A percentile compares a stretch with the other conserved stretches of the same genome.
Evolutionary conservation across 2,797 vertebrate species (phyloP).

Genomic region (Mus minutoides): DNA sequence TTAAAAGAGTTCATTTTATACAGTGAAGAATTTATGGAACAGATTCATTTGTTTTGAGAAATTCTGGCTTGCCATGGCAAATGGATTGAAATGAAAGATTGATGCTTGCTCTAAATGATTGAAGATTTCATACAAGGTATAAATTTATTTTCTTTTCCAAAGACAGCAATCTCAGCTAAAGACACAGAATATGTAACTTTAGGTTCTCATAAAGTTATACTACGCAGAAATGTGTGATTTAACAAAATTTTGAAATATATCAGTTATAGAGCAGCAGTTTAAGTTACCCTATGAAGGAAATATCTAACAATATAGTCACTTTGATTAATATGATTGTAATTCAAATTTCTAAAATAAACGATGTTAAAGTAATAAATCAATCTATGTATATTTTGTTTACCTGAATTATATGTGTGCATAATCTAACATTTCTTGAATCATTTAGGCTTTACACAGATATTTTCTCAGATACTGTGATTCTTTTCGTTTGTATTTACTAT

Average conservation of each 20-base stretch:
- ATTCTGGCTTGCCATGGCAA: neutral
- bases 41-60: neutral
- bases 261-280: neutral
- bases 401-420: neutral
- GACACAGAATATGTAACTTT: neutral
- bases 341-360: neutral
- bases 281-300: neutral
- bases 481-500: neutral
- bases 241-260: neutral
- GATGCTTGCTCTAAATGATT: neutral
- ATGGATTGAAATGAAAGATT: neutral
- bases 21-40: neutral
- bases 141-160: slow-evolving; percentile 1
- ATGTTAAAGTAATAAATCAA: neutral
- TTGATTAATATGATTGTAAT: neutral
- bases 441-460: neutral
- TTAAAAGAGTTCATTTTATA: slow-evolving; percentile 1
- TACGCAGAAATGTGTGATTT: neutral
- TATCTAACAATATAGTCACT: neutral
- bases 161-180: neutral
- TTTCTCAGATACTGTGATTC: neutral
- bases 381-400: neutral
- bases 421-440: neutral
- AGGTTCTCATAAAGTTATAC: neutral
- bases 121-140: slow-evolving; percentile 15